These are phyloP conservation scores for Prionace glauca DNA, from an alignment of 2,797 vertebrate species.

Conservation along the genomic window DNA sequence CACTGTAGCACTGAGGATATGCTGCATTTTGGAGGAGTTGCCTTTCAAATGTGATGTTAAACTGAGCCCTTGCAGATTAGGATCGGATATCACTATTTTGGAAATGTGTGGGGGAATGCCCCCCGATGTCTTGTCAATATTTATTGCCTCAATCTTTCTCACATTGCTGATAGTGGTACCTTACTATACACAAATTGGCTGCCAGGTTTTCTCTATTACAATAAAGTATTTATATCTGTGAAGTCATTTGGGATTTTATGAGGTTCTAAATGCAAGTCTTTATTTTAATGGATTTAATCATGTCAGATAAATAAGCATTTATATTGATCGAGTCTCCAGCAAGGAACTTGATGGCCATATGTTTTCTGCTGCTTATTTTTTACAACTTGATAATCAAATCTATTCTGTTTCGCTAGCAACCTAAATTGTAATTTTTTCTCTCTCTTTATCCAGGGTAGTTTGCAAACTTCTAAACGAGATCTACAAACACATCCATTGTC, in stretches of 20 bases:
- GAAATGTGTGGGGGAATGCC: background rate
- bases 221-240: background rate
- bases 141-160: background rate
- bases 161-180: background rate
- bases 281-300: background rate
- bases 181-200: background rate
- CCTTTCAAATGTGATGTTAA: background rate
- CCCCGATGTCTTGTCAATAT: background rate
- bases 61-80: background rate
- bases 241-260: background rate
- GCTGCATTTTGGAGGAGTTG: background rate
- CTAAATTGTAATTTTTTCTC: background rate
- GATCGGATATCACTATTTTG: background rate
- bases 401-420: background rate
- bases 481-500: constrained; percentile 83
- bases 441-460: constrained; percentile 70
- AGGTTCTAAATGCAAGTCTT: background rate
- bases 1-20: background rate
- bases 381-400: background rate
- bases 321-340: background rate
- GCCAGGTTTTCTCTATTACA: background rate
- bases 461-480: constrained; percentile 79
- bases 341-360: background rate
- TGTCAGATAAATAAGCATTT: background rate
- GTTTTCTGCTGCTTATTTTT: background rate